A percentile compares a stretch with the other conserved stretches of the same genome.
phyloP scores from a whole-genome alignment of 2,113 vertebrate genomes.

The Odocoileus virginianus region DNA sequence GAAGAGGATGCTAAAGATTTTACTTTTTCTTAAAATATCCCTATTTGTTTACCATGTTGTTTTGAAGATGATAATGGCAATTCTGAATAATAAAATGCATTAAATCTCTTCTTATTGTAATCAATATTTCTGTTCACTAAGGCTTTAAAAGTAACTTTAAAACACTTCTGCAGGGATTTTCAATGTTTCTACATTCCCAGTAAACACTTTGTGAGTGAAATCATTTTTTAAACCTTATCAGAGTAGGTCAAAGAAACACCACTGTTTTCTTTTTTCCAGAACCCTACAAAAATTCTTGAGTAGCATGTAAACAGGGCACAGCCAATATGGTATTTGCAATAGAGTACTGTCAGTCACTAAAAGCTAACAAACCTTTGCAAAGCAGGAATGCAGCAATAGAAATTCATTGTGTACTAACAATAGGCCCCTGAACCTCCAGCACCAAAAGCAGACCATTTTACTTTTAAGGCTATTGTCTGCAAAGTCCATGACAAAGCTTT shows the following conservation, averaged over 20 bases:
- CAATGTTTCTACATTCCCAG: conserved; percentile 18
- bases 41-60: not conserved
- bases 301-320: conserved; percentile 71
- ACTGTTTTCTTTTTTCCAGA: conserved; percentile 32
- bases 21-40: not conserved
- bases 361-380: conserved; percentile 86
- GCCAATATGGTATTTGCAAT: conserved; percentile 67
- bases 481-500: conserved; percentile 80
- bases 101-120: not conserved
- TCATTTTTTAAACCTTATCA: conserved; percentile 52
- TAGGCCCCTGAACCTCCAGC: conserved; percentile 75
- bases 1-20: not conserved
- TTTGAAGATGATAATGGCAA: not conserved
- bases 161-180: conserved; percentile 18
- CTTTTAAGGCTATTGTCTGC: conserved; percentile 83
- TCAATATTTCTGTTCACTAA: not conserved
- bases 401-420: conserved; percentile 80
- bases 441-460: conserved; percentile 80
- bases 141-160: conserved; percentile 16
- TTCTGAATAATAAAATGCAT: not conserved
- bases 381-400: conserved; percentile 80
- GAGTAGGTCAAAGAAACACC: conserved; percentile 65
- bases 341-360: conserved; percentile 81
- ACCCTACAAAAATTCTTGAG: conserved; percentile 64
- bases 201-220: conserved; percentile 49